phyloP scores from a whole-genome alignment of 92 coral and sea anemone species.

The Virgularia gustaviana region DNA sequence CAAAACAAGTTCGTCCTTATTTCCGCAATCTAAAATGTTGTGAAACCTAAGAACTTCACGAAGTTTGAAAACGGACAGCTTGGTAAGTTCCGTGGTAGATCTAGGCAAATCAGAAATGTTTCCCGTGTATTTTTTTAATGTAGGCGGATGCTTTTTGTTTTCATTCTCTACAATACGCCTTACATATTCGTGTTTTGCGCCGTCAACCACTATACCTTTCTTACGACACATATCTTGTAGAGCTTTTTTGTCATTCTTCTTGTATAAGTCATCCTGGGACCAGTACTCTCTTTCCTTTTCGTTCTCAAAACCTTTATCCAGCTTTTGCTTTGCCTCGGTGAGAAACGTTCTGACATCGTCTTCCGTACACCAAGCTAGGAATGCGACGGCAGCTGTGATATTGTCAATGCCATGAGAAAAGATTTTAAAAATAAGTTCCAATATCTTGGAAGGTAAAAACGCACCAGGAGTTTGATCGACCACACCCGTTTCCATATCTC shows the following conservation, averaged over 20 bases:
- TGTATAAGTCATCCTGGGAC: slow-evolving; percentile 54
- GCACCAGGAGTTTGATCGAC: slow-evolving; percentile 49
- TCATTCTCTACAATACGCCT: slow-evolving; percentile 33
- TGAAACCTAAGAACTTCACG: slow-evolving; percentile 54
- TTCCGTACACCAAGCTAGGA: slow-evolving; percentile 38
- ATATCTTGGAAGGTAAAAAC: slow-evolving; percentile 53
- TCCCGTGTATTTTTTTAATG: slow-evolving; percentile 50
- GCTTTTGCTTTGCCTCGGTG: slow-evolving; percentile 35
- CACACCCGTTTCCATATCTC: slow-evolving; percentile 20
- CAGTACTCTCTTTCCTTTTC: slow-evolving; percentile 61
- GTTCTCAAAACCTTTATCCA: slow-evolving; percentile 37
- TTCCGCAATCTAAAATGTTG: slow-evolving; percentile 58
- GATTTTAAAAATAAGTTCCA: slow-evolving; percentile 53
- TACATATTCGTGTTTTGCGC: slow-evolving; percentile 51
- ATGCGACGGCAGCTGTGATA: not conserved
- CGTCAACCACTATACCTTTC: slow-evolving; percentile 44
- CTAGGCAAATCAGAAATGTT: slow-evolving; percentile 30
- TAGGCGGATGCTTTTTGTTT: slow-evolving; percentile 43
- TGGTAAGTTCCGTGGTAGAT: slow-evolving; percentile 46
- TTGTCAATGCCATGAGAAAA: not conserved
- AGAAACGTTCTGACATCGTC: slow-evolving; percentile 4
- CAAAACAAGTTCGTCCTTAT: slow-evolving; percentile 58
- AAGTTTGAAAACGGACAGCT: slow-evolving; percentile 47
- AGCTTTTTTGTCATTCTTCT: slow-evolving; percentile 41
- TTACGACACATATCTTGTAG: slow-evolving; percentile 39